Conservation (phyloP, 2,797 vertebrate species). For the Myotis findleyi region DNA sequence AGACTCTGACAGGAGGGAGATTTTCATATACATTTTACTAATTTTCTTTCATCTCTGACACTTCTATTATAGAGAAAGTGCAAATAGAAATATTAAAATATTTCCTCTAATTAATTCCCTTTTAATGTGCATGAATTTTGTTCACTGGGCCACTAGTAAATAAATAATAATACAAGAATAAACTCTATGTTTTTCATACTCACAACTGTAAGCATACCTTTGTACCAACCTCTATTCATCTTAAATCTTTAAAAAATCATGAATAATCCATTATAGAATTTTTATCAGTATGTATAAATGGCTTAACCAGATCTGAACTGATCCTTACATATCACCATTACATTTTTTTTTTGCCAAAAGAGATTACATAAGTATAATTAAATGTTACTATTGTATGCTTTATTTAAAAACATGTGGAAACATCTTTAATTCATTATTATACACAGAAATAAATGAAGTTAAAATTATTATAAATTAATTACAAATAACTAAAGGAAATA, state of each 20-base stretch:
- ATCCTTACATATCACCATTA: background rate
- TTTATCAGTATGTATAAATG: slow-evolving; percentile 40
- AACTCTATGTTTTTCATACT: background rate
- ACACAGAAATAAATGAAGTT: slow-evolving; percentile 9
- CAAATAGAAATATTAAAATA: too few species aligned
- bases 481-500: slow-evolving; percentile 42
- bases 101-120: too few species aligned
- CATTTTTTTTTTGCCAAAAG: slow-evolving; percentile 45
- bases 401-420: background rate
- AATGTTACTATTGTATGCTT: background rate
- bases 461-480: slow-evolving; percentile 42
- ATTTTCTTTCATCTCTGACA: too few species aligned
- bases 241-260: slow-evolving; percentile 40
- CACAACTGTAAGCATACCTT: background rate
- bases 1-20: too few species aligned
- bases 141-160: background rate
- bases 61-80: too few species aligned
- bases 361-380: slow-evolving; percentile 18
- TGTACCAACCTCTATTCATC: background rate
- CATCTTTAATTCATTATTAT: slow-evolving; percentile 35
- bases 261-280: slow-evolving; percentile 24
- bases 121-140: too few species aligned
- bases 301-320: background rate
- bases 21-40: too few species aligned
- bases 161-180: background rate